phyloP scores from a whole-genome alignment of 2,113 vertebrate species.

The Polypterus senegalus region DNA sequence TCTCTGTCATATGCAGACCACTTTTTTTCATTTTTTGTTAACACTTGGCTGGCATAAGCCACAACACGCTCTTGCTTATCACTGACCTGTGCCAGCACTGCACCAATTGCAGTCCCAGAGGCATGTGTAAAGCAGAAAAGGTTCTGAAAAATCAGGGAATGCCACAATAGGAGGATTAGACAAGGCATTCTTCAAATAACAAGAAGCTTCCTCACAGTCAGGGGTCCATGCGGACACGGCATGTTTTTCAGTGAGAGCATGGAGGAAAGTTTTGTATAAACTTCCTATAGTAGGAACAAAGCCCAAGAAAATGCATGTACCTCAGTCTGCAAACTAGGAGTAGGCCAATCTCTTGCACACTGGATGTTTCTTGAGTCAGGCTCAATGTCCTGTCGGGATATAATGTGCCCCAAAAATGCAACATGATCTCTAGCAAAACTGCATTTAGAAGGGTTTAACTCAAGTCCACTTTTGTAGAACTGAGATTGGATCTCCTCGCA shows the following conservation, averaged over 20 bases:
- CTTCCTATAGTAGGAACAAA: no score
- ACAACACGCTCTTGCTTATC: background rate
- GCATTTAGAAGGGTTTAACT: slow-evolving; percentile 2
- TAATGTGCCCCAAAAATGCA: background rate
- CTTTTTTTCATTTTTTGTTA: background rate
- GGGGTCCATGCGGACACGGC: no score
- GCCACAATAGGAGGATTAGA: background rate
- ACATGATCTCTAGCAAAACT: slow-evolving; percentile 1
- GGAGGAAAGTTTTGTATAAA: no score
- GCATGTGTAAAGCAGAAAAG: background rate
- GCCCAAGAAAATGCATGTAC: background rate
- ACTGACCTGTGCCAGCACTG: background rate
- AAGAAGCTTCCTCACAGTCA: no score
- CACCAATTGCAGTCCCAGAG: background rate
- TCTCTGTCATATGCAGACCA: slow-evolving; percentile 1
- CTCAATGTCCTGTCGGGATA: background rate
- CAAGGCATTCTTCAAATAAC: background rate
- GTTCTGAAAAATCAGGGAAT: background rate
- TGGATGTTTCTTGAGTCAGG: background rate
- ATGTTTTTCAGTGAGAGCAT: no score
- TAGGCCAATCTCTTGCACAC: background rate
- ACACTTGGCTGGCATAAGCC: background rate
- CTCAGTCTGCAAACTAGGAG: background rate
- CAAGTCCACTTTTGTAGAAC: background rate
- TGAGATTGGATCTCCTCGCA: background rate